Percentiles rank a stretch among this genome's conserved stretches.
Evolutionary conservation across 2,888 invertebrate genomes (phyloP).

Genomic region (Mythimna loreyi): DNA sequence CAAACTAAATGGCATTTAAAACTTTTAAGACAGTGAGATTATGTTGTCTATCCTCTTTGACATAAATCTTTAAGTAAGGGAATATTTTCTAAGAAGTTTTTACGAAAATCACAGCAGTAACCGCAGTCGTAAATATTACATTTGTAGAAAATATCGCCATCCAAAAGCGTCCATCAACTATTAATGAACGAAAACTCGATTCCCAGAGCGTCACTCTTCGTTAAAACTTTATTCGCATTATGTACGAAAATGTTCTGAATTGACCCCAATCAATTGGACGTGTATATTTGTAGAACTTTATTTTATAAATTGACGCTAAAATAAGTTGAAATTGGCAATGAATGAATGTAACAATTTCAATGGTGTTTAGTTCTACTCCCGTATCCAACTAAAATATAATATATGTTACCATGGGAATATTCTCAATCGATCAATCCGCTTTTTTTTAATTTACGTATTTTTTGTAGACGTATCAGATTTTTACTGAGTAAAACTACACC

Average conservation of each 20-base stretch:
- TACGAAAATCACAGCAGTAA: neutral
- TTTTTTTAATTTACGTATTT: too few species aligned
- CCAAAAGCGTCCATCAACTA: constrained; percentile 22
- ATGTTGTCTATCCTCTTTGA: neutral
- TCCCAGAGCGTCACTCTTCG: constrained; percentile 40
- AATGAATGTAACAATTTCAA: too few species aligned
- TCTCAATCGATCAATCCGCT: too few species aligned
- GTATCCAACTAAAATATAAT: too few species aligned
- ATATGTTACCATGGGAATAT: too few species aligned
- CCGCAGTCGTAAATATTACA: neutral
- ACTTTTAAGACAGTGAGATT: neutral
- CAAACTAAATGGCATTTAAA: too few species aligned
- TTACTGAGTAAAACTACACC: too few species aligned
- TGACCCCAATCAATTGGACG: constrained; percentile 32
- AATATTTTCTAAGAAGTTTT: neutral
- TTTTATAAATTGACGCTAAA: neutral
- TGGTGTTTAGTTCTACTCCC: too few species aligned
- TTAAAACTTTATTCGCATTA: constrained; percentile 48
- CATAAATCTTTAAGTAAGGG: neutral
- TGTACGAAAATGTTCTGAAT: constrained; percentile 9
- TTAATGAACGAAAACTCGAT: constrained; percentile 35
- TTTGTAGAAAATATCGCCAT: constrained; percentile 9
- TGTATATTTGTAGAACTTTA: neutral
- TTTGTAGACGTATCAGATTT: too few species aligned
- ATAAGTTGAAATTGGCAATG: too few species aligned